These are phyloP conservation scores for Furcula furcula DNA, from an alignment of 2,888 invertebrate genomes.

Conservation along the genomic window DNA sequence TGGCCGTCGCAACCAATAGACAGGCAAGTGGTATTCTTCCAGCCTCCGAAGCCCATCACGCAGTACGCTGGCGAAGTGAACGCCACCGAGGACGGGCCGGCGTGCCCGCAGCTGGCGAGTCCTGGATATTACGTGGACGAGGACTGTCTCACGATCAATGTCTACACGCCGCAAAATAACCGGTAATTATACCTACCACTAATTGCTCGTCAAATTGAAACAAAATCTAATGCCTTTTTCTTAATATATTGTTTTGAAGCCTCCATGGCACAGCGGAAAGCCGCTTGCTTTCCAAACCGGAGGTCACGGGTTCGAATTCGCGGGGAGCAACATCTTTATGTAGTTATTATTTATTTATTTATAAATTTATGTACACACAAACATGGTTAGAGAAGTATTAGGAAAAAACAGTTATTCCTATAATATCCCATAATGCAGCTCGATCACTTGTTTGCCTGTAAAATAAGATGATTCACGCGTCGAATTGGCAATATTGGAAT, in stretches of 20 bases:
- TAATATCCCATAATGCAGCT: too few relatives aligned
- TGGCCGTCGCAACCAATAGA: too few relatives aligned
- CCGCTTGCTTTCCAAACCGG: too few relatives aligned
- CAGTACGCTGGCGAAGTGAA: constrained; percentile 75
- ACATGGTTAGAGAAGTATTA: too few relatives aligned
- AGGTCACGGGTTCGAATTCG: too few relatives aligned
- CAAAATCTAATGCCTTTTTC: too few relatives aligned
- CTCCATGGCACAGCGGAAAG: not conserved
- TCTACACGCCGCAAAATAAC: constrained; percentile 66
- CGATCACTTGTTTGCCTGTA: too few relatives aligned
- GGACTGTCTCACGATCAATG: constrained; percentile 84
- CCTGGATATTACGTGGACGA: constrained; percentile 65
- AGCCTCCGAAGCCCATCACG: constrained; percentile 72
- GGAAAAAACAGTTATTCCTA: too few relatives aligned
- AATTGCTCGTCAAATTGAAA: too few relatives aligned
- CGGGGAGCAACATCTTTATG: not conserved
- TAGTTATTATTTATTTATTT: not conserved
- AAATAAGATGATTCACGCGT: too few relatives aligned
- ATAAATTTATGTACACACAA: too few relatives aligned
- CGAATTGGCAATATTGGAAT: too few relatives aligned
- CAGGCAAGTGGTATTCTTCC: not conserved
- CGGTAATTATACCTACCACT: constrained; percentile 24
- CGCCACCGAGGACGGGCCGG: constrained; percentile 81
- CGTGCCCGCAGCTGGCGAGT: constrained; percentile 72
- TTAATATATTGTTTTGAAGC: not conserved